Evolutionary conservation across 2,888 invertebrate species (phyloP).

Genomic region (Scrobipalpa atriplicella): DNA sequence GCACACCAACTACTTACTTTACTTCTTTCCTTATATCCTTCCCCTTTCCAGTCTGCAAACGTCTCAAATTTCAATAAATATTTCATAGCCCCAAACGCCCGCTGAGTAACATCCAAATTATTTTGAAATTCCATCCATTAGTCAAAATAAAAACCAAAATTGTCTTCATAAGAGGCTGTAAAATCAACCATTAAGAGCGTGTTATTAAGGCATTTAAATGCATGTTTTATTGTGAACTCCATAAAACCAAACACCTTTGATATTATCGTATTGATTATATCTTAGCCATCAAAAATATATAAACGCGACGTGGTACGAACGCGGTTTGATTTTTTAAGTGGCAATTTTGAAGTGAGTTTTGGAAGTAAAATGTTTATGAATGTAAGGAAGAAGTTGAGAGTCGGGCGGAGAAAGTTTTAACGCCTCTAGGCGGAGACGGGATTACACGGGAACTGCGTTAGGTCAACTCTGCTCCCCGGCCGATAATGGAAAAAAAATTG

Average conservation of each 20-base stretch:
- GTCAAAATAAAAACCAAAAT: constrained; percentile 34
- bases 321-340: constrained; percentile 46
- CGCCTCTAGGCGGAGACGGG: constrained; percentile 61
- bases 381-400: constrained; percentile 66
- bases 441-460: constrained; percentile 77
- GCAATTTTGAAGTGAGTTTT: constrained; percentile 57
- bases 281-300: constrained; percentile 26
- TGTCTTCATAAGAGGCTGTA: constrained; percentile 41
- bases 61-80: constrained; percentile 35
- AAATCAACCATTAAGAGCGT: constrained; percentile 45
- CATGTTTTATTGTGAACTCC: constrained; percentile 30
- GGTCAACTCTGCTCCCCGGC: constrained; percentile 56
- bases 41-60: background rate
- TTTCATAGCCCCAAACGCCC: constrained; percentile 29
- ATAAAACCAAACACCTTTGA: constrained; percentile 32
- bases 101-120: constrained; percentile 18
- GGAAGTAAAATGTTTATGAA: constrained; percentile 78
- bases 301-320: constrained; percentile 17
- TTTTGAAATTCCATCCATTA: constrained; percentile 31
- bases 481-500: constrained; percentile 69
- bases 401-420: constrained; percentile 61
- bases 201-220: constrained; percentile 33
- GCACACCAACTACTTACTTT: constrained; percentile 47
- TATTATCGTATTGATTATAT: constrained; percentile 31
- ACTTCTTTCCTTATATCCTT: constrained; percentile 21